These are phyloP conservation scores for Sebastes cheni DNA, from an alignment of 2,797 vertebrate species.

Conservation along the genomic window DNA sequence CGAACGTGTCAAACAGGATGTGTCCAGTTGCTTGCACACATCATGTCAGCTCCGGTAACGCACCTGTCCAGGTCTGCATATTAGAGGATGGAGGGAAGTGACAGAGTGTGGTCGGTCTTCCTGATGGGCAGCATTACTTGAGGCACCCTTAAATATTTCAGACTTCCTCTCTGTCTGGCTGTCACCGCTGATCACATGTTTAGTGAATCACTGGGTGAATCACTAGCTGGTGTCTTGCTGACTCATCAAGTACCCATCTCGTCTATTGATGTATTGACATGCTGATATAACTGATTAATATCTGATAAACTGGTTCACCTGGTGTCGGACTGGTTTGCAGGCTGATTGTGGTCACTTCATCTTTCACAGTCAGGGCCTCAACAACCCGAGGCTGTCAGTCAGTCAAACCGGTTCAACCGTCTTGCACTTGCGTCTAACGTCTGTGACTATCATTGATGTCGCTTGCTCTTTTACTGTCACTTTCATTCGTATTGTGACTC, in stretches of 20 bases:
- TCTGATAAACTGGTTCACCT: not conserved
- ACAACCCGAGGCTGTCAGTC: constrained; percentile 13
- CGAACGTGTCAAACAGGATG: not conserved
- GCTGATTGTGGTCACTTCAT: not conserved
- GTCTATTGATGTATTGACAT: not conserved
- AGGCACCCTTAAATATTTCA: not conserved
- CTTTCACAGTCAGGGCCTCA: not conserved
- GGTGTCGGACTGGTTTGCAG: not conserved
- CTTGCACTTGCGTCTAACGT: constrained; percentile 1
- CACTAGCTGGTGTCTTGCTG: not conserved
- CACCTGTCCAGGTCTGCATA: not conserved
- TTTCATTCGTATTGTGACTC: not conserved
- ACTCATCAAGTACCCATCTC: not conserved
- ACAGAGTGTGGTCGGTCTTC: not conserved
- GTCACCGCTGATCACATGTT: not conserved
- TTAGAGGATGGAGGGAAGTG: not conserved
- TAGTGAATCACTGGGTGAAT: not conserved
- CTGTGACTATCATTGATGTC: not conserved
- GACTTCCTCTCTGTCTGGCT: not conserved
- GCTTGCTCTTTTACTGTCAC: constrained; percentile 2
- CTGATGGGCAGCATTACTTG: not conserved
- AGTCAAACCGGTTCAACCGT: constrained; percentile 54
- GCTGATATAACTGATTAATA: not conserved
- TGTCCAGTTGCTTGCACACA: not conserved
- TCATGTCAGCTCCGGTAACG: too few species aligned